A percentile compares a stretch with the other conserved stretches of the same genome.
Conservation (phyloP, 1,140 invertebrate species). For the Vanessa tameamea region DNA sequence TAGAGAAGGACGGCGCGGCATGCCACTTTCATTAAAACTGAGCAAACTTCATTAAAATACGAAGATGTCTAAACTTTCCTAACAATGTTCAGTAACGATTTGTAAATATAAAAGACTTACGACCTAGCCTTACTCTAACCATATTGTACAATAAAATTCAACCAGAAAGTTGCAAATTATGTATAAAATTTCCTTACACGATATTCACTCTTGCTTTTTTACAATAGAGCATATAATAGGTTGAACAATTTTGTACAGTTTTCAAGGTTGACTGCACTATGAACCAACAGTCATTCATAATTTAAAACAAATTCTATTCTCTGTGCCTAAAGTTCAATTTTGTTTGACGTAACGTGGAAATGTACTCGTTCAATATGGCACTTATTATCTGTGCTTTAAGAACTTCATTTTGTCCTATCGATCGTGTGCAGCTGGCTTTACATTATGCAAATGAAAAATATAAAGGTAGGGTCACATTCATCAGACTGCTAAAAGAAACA, state of each 20-base stretch:
- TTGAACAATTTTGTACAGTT: background rate
- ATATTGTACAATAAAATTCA: conserved; percentile 8
- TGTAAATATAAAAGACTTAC: conserved; percentile 23
- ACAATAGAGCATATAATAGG: background rate
- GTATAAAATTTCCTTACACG: background rate
- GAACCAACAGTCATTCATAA: background rate
- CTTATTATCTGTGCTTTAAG: conserved; percentile 22
- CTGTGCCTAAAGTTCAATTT: background rate
- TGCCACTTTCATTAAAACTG: background rate
- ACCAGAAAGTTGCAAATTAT: conserved; percentile 13
- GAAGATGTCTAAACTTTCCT: conserved; percentile 7
- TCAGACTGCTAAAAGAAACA: conserved; percentile 13
- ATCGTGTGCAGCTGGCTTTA: conserved; percentile 22
- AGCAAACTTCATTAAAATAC: conserved; percentile 11
- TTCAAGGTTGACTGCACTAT: conserved; percentile 22
- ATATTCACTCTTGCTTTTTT: background rate
- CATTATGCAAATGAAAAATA: conserved; percentile 29
- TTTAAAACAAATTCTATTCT: background rate
- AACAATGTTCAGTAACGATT: conserved; percentile 23
- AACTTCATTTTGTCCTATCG: conserved; percentile 27
- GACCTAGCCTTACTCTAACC: conserved; percentile 9
- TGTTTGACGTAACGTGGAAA: background rate
- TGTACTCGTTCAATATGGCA: conserved; percentile 9
- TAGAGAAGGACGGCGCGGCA: background rate
- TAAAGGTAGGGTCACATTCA: conserved; percentile 20